phyloP scores from a whole-genome alignment of 2,888 invertebrate genomes.

The Ochlodes sylvanus region DNA sequence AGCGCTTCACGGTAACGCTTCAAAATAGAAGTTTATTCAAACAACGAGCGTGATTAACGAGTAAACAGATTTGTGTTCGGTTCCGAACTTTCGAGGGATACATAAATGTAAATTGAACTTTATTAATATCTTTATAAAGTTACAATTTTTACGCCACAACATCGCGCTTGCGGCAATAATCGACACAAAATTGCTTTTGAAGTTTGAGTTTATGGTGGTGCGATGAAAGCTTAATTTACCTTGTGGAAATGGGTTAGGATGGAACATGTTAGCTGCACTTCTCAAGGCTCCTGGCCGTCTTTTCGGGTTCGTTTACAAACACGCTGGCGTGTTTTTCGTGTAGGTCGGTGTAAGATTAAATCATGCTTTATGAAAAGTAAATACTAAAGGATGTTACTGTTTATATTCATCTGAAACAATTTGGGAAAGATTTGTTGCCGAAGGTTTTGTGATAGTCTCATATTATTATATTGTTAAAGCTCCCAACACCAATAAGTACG shows the following conservation, averaged over 20 bases:
- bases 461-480: no score
- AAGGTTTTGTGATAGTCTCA: slow-evolving; percentile 30
- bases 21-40: slow-evolving; percentile 81
- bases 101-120: slow-evolving; percentile 51
- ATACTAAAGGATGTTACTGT: slow-evolving; percentile 42
- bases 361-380: slow-evolving; percentile 70
- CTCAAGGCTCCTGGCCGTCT: slow-evolving; percentile 70
- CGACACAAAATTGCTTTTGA: slow-evolving; percentile 49
- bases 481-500: no score
- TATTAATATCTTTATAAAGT: slow-evolving; percentile 50
- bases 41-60: slow-evolving; percentile 81
- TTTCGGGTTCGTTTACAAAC: slow-evolving; percentile 75
- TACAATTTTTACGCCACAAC: slow-evolving; percentile 18
- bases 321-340: slow-evolving; percentile 72
- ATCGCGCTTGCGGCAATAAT: slow-evolving; percentile 46
- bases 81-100: slow-evolving; percentile 58
- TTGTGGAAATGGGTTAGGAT: slow-evolving; percentile 62
- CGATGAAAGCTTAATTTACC: slow-evolving; percentile 54
- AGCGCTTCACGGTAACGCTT: slow-evolving; percentile 73
- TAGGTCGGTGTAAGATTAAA: slow-evolving; percentile 67
- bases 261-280: slow-evolving; percentile 73
- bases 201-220: slow-evolving; percentile 53
- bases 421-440: neutral
- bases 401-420: no score
- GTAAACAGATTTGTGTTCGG: slow-evolving; percentile 74